phyloP scores from a whole-genome alignment of 2,888 invertebrate genomes.

The Antheraea assamensis region DNA sequence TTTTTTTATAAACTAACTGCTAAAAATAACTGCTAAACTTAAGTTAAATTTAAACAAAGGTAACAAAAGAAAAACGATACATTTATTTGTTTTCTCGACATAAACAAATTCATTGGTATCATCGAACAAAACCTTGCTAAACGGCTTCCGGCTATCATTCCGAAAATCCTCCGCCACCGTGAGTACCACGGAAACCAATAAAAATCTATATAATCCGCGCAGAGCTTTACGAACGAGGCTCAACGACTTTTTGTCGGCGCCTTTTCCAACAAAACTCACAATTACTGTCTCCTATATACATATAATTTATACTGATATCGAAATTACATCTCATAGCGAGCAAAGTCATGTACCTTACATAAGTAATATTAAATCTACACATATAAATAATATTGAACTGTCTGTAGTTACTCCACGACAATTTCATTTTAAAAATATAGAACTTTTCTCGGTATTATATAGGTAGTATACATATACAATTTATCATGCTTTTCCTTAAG shows the following conservation, averaged over 20 bases:
- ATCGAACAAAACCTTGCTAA: slow-evolving; percentile 5
- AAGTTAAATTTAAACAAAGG: too few relatives aligned
- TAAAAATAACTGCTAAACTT: too few relatives aligned
- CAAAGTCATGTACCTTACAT: too few relatives aligned
- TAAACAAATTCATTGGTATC: slow-evolving; percentile 1
- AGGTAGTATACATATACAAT: too few relatives aligned
- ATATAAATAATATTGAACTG: too few relatives aligned
- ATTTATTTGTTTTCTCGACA: neutral
- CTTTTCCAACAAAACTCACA: neutral
- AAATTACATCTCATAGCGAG: neutral
- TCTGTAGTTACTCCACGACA: too few relatives aligned
- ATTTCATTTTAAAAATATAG: too few relatives aligned
- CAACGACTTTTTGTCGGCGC: slow-evolving; percentile 13
- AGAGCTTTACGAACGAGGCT: slow-evolving; percentile 18
- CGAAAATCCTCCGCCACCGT: slow-evolving; percentile 16
- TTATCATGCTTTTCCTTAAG: too few relatives aligned
- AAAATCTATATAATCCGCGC: slow-evolving; percentile 35
- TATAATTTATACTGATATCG: neutral
- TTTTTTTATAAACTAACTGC: too few relatives aligned
- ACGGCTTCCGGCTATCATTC: slow-evolving; percentile 16
- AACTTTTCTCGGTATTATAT: too few relatives aligned
- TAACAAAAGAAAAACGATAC: neutral
- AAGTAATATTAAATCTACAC: too few relatives aligned
- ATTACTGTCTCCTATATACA: neutral
- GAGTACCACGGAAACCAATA: slow-evolving; percentile 29